These are phyloP conservation scores for Brachionus sp. DNA, from an alignment of 1,140 invertebrate species.

Conservation along the genomic window DNA sequence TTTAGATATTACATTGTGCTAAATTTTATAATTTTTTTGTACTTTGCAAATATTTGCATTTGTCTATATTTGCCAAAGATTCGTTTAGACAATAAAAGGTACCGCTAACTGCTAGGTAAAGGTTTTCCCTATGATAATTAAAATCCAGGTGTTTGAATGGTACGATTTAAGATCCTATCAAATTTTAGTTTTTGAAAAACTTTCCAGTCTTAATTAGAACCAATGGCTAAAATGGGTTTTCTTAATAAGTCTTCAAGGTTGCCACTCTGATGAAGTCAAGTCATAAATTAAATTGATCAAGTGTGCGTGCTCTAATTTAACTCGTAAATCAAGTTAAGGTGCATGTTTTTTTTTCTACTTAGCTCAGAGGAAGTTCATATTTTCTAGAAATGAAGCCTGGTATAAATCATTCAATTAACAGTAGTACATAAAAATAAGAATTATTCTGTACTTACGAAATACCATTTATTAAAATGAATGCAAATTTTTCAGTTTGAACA, in stretches of 20 bases:
- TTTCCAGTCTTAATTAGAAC: neutral
- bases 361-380: neutral
- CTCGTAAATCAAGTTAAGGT: neutral
- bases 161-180: neutral
- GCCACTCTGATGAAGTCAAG: neutral
- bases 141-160: neutral
- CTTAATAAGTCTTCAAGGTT: neutral
- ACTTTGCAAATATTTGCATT: constrained; percentile 4
- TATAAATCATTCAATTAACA: constrained; percentile 38
- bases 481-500: constrained; percentile 1
- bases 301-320: neutral
- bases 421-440: neutral
- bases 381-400: constrained; percentile 8
- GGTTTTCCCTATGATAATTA: neutral
- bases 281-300: neutral
- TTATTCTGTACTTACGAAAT: constrained; percentile 20
- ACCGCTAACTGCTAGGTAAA: neutral
- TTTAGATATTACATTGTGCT: neutral
- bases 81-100: neutral
- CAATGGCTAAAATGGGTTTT: neutral
- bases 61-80: constrained; percentile 1
- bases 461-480: constrained; percentile 1
- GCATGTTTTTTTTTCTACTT: neutral
- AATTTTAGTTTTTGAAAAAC: neutral
- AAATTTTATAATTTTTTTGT: constrained; percentile 8